phyloP scores from a whole-genome alignment of 2,113 vertebrate genomes.

The Corapipo altera region DNA sequence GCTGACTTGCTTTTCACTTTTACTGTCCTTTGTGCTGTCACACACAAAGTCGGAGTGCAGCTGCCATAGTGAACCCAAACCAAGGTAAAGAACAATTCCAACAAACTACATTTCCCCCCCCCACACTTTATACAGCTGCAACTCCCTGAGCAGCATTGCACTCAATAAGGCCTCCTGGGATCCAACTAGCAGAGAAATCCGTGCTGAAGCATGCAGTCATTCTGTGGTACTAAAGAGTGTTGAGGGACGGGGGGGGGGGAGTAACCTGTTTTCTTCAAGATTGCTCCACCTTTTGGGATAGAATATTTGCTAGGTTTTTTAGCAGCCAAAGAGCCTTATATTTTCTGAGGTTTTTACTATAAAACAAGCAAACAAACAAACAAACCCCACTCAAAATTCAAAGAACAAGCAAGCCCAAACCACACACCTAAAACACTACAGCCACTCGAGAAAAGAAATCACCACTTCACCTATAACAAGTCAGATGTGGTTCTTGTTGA shows the following conservation, averaged over 20 bases:
- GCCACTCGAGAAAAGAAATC: neutral
- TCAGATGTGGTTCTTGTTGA: neutral
- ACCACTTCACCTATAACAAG: neutral
- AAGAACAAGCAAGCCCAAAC: neutral
- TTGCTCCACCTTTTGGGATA: slow-evolving; percentile 75
- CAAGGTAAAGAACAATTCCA: slow-evolving; percentile 81
- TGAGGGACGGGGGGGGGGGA: neutral
- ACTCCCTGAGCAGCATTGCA: slow-evolving; percentile 81
- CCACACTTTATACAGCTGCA: slow-evolving; percentile 80
- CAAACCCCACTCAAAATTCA: neutral
- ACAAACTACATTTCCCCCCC: slow-evolving; percentile 77
- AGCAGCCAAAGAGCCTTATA: neutral
- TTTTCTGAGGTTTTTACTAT: neutral
- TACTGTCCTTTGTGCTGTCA: slow-evolving; percentile 83
- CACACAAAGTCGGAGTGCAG: slow-evolving; percentile 87
- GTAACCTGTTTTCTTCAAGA: slow-evolving; percentile 76
- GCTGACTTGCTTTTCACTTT: slow-evolving; percentile 86
- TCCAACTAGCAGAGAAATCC: slow-evolving; percentile 90
- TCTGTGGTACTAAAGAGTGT: slow-evolving; percentile 48
- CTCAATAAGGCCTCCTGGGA: slow-evolving; percentile 85
- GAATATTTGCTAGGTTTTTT: slow-evolving; percentile 72
- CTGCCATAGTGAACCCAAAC: slow-evolving; percentile 78
- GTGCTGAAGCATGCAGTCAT: slow-evolving; percentile 73
- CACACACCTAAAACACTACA: neutral
- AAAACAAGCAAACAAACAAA: neutral